Evolutionary conservation across 1,140 invertebrate genomes (phyloP), one percentile per base, ranked within the genome.

Genomic region (Parapsyche elsis): DNA sequence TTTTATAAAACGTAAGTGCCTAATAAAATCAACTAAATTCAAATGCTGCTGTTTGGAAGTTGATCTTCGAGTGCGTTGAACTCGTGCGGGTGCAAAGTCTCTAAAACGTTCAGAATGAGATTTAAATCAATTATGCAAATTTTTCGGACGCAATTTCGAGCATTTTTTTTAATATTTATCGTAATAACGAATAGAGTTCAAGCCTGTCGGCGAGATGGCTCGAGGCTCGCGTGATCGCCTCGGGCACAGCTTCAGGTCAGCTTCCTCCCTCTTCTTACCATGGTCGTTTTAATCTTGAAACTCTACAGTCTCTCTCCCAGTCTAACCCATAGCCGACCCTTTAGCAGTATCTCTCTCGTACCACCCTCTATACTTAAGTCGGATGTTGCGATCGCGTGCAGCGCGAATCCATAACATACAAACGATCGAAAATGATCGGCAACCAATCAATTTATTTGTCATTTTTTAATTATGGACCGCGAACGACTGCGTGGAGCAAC

Each of bases 211-310:
- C 53, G 23, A 71, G 26, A 75, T 75, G 19, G 46, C 67, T 61
- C n/a, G 19, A 74, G 78, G 78, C 78, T 79, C 70, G 78, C 78
- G 78, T 79, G 78, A 79, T 57, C 70, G 78, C 78, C 78, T 71
- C 78, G 44, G 46, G 78, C 46, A 44, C 14, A 46, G 70, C 78
- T 61, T 0, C 49, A 46, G 70, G 70, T 73, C 78, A 79, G 70
- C 78, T 79, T 71, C 70, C 71, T 79, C 78, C 53, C 67, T 53
- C 57, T 7, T 38, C 23, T 61, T 67, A 26, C 23, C n/a, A 67
- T 10, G 49, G 49, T 53, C 49, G 16, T 53, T 53, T 53, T 53
- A 53, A 53, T 14, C 16, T 53, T 2, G 49, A 53, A 53, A 53
- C 10, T 14, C 2, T 4, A 53, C 10, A 53, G 10, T 12, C 49